A percentile compares a stretch with the other conserved stretches of the same genome.
phyloP scores from a whole-genome alignment of 2,113 vertebrate genomes.

The Gadus chalcogrammus region DNA sequence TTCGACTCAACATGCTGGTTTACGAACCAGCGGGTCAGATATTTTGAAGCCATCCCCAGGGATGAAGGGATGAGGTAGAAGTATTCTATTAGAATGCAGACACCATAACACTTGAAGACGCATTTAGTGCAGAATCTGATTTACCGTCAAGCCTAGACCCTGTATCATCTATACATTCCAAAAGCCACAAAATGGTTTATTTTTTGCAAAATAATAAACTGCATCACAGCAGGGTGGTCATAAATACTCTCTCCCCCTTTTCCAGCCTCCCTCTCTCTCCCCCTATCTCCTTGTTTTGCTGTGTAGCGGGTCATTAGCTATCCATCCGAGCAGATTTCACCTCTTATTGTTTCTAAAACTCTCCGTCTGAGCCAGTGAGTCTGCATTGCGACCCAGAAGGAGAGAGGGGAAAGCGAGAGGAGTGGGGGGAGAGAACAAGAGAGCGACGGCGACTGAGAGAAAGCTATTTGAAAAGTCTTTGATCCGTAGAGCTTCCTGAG shows the following conservation, averaged over 20 bases:
- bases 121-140: too few species aligned
- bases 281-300: not conserved
- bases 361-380: constrained; percentile 29
- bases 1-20: too few species aligned
- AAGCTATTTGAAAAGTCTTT: constrained; percentile 61
- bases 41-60: too few species aligned
- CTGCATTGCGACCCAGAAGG: constrained; percentile 27
- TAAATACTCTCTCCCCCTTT: constrained; percentile 7
- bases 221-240: not conserved
- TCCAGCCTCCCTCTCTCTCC: too few species aligned
- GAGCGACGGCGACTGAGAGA: constrained; percentile 2
- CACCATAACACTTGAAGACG: too few species aligned
- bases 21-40: too few species aligned
- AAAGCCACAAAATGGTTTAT: constrained; percentile 1
- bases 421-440: not conserved
- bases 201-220: not conserved
- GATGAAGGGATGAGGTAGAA: too few species aligned
- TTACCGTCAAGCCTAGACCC: not conserved
- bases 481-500: constrained; percentile 60
- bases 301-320: constrained; percentile 23
- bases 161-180: not conserved
- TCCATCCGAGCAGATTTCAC: constrained; percentile 44
- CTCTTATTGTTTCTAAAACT: constrained; percentile 39
- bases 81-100: too few species aligned
- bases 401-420: too few species aligned